phyloP scores from a whole-genome alignment of 2,113 vertebrate species.

The Tupaia tana region DNA sequence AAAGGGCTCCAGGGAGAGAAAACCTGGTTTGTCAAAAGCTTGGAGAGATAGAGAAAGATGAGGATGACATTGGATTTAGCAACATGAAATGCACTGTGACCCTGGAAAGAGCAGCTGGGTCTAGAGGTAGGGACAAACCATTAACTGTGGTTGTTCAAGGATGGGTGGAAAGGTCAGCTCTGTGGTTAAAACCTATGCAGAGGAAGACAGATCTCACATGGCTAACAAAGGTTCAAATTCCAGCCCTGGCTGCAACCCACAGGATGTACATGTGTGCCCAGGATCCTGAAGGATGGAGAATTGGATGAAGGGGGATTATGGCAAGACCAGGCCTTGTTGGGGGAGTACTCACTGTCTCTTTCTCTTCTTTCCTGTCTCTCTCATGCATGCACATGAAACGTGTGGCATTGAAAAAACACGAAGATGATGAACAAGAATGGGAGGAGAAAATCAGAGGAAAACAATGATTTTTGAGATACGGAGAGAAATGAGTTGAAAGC shows the following conservation, averaged over 20 bases:
- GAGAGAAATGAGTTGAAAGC: not conserved
- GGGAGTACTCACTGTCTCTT: too few species aligned
- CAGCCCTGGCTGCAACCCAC: too few species aligned
- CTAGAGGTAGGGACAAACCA: not conserved
- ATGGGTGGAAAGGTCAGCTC: not conserved
- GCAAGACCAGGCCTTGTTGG: too few species aligned
- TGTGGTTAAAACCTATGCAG: too few species aligned
- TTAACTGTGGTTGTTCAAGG: not conserved
- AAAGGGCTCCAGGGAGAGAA: not conserved
- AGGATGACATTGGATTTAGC: accelerated
- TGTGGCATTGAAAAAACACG: too few species aligned
- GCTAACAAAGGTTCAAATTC: too few species aligned
- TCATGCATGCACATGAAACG: too few species aligned
- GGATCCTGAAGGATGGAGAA: too few species aligned
- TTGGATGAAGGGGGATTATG: too few species aligned
- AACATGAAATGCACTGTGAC: not conserved
- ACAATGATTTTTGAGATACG: not conserved
- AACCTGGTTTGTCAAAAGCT: accelerated
- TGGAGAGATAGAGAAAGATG: not conserved
- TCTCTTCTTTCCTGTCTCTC: too few species aligned
- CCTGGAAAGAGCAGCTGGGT: not conserved
- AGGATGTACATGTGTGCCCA: too few species aligned
- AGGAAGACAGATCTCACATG: too few species aligned
- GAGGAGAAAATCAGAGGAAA: not conserved
- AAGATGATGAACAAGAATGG: not conserved